phyloP scores from a whole-genome alignment of 1,140 invertebrate genomes.

The Zaprionus gabonicus region DNA sequence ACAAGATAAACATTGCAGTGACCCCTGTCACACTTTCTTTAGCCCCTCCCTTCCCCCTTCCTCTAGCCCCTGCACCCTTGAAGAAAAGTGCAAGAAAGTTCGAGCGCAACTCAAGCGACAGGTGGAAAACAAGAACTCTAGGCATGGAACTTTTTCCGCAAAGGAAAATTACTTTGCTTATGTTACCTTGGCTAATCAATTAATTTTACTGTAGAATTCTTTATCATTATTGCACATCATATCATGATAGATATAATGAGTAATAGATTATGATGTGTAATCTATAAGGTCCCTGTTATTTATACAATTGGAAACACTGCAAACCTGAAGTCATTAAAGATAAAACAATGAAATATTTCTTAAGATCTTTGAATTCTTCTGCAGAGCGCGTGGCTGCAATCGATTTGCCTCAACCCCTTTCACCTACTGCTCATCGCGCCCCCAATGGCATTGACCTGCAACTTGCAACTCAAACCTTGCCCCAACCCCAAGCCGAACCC shows the following conservation, averaged over 20 bases:
- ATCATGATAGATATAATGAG: no score
- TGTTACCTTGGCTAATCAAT: background rate
- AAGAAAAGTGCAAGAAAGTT: background rate
- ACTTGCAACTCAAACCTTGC: background rate
- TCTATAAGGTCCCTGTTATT: no score
- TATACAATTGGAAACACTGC: no score
- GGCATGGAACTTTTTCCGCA: background rate
- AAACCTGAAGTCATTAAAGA: background rate
- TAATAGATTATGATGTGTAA: no score
- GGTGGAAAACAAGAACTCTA: background rate
- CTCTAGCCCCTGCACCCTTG: background rate
- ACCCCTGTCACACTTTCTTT: background rate
- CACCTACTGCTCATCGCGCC: background rate
- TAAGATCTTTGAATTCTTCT: background rate
- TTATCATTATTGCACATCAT: no score
- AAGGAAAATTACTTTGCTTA: background rate
- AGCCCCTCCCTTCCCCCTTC: no score
- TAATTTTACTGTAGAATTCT: background rate
- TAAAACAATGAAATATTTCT: background rate
- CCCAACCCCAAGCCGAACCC: background rate
- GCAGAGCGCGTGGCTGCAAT: background rate
- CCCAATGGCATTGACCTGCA: conserved; percentile 30
- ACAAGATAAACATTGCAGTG: conserved; percentile 10
- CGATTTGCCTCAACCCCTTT: background rate
- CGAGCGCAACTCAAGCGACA: background rate